Conservation (phyloP, 1,140 invertebrate genomes). For the Teleopsis dalmanni region DNA sequence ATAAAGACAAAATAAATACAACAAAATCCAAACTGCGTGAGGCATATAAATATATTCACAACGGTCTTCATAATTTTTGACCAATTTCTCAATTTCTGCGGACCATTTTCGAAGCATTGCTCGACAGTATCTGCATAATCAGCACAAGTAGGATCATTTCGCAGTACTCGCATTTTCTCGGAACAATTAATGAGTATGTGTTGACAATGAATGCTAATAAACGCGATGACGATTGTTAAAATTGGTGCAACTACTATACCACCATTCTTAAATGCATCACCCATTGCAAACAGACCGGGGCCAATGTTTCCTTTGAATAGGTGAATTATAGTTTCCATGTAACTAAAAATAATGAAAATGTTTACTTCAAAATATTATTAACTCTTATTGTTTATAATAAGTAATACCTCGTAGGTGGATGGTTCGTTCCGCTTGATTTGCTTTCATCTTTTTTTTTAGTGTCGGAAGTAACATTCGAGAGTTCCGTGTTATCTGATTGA, state of each 20-base stretch:
- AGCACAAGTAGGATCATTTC: conserved; percentile 47
- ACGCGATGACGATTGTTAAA: conserved; percentile 56
- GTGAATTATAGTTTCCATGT: conserved; percentile 64
- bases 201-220: conserved; percentile 66
- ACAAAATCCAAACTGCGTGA: conserved; percentile 91
- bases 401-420: too few relatives aligned
- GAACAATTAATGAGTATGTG: conserved; percentile 65
- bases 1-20: conserved; percentile 93
- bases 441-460: neutral
- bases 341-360: conserved; percentile 44
- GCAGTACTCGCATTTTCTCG: conserved; percentile 53
- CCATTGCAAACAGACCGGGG: conserved; percentile 67
- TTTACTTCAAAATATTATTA: neutral
- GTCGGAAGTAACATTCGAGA: neutral
- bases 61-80: conserved; percentile 55
- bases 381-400: neutral
- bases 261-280: conserved; percentile 67
- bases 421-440: too few relatives aligned
- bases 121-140: conserved; percentile 74
- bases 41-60: conserved; percentile 72
- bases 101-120: conserved; percentile 66
- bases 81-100: conserved; percentile 51
- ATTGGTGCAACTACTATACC: conserved; percentile 60
- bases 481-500: neutral
- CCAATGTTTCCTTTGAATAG: conserved; percentile 70